These are phyloP conservation scores for Sebastes minor DNA, from an alignment of 2,797 vertebrate genomes.

Conservation along the genomic window DNA sequence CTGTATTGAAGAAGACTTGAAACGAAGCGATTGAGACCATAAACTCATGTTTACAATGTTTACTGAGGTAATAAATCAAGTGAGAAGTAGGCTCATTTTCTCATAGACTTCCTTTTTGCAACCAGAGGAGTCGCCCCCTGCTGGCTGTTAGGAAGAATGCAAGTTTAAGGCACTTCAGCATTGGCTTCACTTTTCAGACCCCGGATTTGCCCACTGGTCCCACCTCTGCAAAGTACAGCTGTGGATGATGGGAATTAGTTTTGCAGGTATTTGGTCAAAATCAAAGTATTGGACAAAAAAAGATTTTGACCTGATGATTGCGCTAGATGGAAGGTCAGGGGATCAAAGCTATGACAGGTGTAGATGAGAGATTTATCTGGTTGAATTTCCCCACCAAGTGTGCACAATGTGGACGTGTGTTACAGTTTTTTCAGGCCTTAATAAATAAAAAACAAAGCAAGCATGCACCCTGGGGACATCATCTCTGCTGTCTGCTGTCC, in stretches of 20 bases:
- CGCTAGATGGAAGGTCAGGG: not conserved
- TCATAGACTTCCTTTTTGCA: no score
- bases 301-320: not conserved
- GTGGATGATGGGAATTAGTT: not conserved
- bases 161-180: no score
- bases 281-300: not conserved
- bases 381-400: not conserved
- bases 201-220: no score
- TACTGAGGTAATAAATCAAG: no score
- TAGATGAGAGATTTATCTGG: not conserved
- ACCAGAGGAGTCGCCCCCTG: no score
- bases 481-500: conserved; percentile 8
- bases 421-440: not conserved
- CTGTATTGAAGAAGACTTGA: no score
- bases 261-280: not conserved
- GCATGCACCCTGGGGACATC: not conserved
- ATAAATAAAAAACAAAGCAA: not conserved
- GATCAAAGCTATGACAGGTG: not conserved
- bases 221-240: not conserved
- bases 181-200: no score
- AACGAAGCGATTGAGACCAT: no score
- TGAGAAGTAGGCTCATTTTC: no score
- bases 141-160: no score
- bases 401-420: not conserved
- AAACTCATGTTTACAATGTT: no score